phyloP scores from a whole-genome alignment of 2,113 vertebrate species.

The Motacilla alba region DNA sequence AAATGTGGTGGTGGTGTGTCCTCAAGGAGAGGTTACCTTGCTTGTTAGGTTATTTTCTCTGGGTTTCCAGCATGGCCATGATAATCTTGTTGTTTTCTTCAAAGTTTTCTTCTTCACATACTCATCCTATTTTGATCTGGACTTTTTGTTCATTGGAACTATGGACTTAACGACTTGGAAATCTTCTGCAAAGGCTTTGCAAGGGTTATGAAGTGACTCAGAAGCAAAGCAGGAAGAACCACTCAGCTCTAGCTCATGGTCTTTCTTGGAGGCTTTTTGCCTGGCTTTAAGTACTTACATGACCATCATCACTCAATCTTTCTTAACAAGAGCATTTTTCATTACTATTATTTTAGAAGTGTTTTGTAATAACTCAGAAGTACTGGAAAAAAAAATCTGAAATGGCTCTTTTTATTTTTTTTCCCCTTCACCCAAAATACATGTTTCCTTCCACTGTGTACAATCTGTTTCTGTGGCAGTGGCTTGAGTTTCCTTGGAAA shows the following conservation, averaged over 20 bases:
- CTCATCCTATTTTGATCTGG: background rate
- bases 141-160: background rate
- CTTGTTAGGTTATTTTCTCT: background rate
- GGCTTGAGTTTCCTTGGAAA: conserved; percentile 67
- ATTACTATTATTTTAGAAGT: conserved; percentile 47
- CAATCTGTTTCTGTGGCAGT: conserved; percentile 63
- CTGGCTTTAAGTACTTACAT: conserved; percentile 25
- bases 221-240: background rate
- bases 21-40: background rate
- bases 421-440: background rate
- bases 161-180: background rate
- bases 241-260: background rate
- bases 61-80: background rate
- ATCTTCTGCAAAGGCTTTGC: background rate
- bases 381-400: background rate
- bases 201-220: background rate
- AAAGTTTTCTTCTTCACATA: background rate
- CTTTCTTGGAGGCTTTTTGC: background rate
- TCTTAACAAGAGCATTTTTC: conserved; percentile 57
- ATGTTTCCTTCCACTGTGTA: conserved; percentile 62
- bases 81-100: background rate
- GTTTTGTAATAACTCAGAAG: conserved; percentile 44
- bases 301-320: conserved; percentile 45
- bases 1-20: background rate
- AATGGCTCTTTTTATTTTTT: background rate